These are phyloP conservation scores for Columba livia DNA, from an alignment of 2,113 vertebrate species.

Conservation along the genomic window DNA sequence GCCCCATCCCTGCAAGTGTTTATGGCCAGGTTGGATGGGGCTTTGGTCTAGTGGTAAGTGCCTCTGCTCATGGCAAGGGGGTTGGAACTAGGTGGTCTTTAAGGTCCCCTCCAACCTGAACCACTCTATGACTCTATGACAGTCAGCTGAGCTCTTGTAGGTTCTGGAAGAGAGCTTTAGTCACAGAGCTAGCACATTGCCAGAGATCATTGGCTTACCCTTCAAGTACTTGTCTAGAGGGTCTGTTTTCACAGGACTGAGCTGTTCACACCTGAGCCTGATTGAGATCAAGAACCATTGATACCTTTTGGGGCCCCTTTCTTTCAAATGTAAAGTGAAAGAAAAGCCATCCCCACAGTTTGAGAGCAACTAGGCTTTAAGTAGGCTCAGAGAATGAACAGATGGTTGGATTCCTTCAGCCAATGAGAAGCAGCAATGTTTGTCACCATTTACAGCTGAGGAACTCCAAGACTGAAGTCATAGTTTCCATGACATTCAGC, in stretches of 20 bases:
- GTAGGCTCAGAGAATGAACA: background rate
- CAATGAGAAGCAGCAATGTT: background rate
- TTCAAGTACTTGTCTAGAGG: background rate
- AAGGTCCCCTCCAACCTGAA: too few relatives aligned
- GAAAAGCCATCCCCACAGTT: background rate
- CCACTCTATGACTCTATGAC: too few relatives aligned
- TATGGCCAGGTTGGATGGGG: too few relatives aligned
- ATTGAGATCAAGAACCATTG: background rate
- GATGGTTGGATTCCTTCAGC: background rate
- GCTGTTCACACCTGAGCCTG: background rate
- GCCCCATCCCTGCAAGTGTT: too few relatives aligned
- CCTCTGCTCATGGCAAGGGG: too few relatives aligned
- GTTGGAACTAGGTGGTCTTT: too few relatives aligned
- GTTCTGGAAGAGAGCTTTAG: background rate
- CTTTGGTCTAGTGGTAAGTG: too few relatives aligned
- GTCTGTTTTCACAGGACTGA: background rate
- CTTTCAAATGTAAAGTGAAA: background rate
- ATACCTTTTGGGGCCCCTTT: background rate
- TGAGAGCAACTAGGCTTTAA: background rate
- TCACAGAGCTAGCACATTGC: background rate
- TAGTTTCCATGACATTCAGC: background rate
- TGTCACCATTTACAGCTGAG: background rate
- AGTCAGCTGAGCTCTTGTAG: background rate
- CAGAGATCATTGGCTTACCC: background rate
- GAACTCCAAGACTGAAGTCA: background rate